These are phyloP conservation scores for Metopolophium dirhodum DNA, from an alignment of 1,140 invertebrate species.

Conservation along the genomic window DNA sequence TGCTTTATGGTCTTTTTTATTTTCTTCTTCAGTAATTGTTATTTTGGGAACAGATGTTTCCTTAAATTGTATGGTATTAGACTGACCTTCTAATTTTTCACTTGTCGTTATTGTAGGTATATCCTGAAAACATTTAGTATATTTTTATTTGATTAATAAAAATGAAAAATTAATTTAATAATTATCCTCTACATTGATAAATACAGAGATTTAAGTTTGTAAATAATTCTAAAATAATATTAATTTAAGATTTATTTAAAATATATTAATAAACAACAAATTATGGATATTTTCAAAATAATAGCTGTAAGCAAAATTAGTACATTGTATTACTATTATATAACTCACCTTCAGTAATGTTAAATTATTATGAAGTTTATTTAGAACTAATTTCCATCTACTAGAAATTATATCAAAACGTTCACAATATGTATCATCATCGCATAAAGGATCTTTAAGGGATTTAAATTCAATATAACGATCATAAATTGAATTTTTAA, in stretches of 20 bases:
- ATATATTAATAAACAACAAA: background rate
- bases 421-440: constrained; percentile 24
- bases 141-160: background rate
- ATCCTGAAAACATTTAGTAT: background rate
- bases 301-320: background rate
- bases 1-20: background rate
- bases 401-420: constrained; percentile 23
- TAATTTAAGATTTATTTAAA: background rate
- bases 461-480: constrained; percentile 59
- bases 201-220: background rate
- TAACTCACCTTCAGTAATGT: background rate
- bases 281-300: background rate
- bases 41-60: constrained; percentile 26
- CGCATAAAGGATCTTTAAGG: constrained; percentile 47
- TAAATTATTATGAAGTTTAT: constrained; percentile 37
- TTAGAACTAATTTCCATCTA: constrained; percentile 27
- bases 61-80: background rate
- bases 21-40: constrained; percentile 31
- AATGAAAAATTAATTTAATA: background rate
- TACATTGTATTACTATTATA: background rate
- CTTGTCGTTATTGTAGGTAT: background rate
- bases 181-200: background rate
- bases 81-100: background rate
- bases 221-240: background rate
- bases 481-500: constrained; percentile 69